phyloP scores from a whole-genome alignment of 2,888 invertebrate genomes.

The Anaspis maculata region DNA sequence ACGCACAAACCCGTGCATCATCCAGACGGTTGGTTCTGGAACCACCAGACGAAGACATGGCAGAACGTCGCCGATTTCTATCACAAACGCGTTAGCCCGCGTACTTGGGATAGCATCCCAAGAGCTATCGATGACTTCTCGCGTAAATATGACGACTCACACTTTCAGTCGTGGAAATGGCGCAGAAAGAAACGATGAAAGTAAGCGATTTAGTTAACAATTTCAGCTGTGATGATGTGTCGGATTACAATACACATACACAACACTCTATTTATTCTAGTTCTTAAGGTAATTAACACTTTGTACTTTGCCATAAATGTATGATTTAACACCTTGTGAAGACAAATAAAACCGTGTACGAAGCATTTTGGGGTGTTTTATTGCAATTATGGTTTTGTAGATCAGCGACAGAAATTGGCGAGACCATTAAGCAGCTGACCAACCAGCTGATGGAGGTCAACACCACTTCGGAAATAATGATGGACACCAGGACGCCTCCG shows the following conservation, averaged over 20 bases:
- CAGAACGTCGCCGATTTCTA: constrained; percentile 34
- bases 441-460: constrained; percentile 48
- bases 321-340: too few relatives aligned
- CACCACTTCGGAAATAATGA: constrained; percentile 38
- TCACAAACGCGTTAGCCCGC: constrained; percentile 13
- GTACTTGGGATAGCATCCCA: constrained; percentile 6
- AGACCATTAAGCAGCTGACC: constrained; percentile 51
- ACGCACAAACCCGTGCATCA: constrained; percentile 39
- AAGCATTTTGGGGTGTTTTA: neutral
- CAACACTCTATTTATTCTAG: too few relatives aligned
- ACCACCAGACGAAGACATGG: constrained; percentile 50
- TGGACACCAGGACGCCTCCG: constrained; percentile 55
- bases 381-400: constrained; percentile 21
- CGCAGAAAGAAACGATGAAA: constrained; percentile 21
- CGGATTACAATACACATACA: too few relatives aligned
- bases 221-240: constrained; percentile 10
- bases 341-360: too few relatives aligned
- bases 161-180: constrained; percentile 35
- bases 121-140: constrained; percentile 33
- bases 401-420: constrained; percentile 43
- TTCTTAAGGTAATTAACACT: too few relatives aligned
- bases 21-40: constrained; percentile 51
- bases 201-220: constrained; percentile 7
- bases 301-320: too few relatives aligned
- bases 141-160: constrained; percentile 36